phyloP scores from a whole-genome alignment of 2,113 vertebrate species.

The Anoura caudifer region DNA sequence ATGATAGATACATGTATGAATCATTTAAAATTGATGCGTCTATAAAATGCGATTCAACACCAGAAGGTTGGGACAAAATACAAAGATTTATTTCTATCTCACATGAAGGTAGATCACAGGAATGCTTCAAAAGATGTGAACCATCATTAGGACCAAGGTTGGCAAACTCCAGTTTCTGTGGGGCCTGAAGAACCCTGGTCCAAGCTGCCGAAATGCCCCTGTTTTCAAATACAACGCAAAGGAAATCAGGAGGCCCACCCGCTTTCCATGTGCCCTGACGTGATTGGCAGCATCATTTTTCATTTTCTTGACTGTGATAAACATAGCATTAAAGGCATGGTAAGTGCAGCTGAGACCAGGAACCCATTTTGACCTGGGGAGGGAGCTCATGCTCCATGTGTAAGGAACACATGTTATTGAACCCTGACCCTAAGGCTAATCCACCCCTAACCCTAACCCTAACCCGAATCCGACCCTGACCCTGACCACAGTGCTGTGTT shows the following conservation, averaged over 20 bases:
- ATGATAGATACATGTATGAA: not conserved
- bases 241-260: not conserved
- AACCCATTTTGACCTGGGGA: not conserved
- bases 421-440: not conserved
- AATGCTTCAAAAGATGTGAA: not conserved
- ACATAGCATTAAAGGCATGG: not conserved
- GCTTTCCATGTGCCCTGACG: fast-evolving
- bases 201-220: fast-evolving
- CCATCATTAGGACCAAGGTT: fast-evolving
- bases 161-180: not conserved
- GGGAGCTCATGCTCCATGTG: not conserved
- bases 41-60: not conserved
- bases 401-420: too few relatives aligned
- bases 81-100: not conserved
- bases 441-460: not conserved
- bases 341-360: not conserved
- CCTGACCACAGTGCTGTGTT: not conserved
- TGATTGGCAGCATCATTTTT: not conserved
- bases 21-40: not conserved
- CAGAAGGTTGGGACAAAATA: not conserved
- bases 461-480: not conserved
- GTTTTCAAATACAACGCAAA: fast-evolving
- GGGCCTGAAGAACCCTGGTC: fast-evolving
- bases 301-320: not conserved
- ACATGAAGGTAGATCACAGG: not conserved